Evolutionary conservation across 2,888 invertebrate genomes (phyloP), one percentile per base, ranked within the genome.

Genomic region (Cartodere bifasciata): DNA sequence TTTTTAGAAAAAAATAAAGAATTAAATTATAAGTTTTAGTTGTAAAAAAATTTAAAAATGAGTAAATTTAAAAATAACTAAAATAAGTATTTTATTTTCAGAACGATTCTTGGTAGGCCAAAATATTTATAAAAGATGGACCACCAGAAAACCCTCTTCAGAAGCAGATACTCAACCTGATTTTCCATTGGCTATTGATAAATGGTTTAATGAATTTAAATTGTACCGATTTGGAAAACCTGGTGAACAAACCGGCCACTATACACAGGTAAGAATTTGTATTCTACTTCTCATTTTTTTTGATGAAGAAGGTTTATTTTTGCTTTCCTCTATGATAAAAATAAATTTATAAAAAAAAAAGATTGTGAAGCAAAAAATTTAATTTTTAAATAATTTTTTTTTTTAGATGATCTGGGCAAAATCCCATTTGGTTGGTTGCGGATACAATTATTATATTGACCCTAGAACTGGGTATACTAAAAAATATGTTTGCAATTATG

Each of bases 321-420:
- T n/a, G n/a, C n/a, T n/a, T n/a, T 17, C 20, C 20, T 7, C n/a
- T 17, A 17, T 17, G n/a, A 17, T 17, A 7, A 17, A 17, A n/a
- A 17, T 7, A 17, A 17, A 7, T 11, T 9, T 12, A 37, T 20
- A 21, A 23, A 10, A 16, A 7, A 2, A 17, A 20, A 16, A 34
- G 15, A 25, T 29, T 29, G 13, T 26, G 16, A 32, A 12, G 7
- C 28, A 5, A 11, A 11, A 6, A 24, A 13, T 16, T 21, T 29
- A 25, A 17, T 27, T 34, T 31, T 29, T 32, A 15, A 24, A 24
- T 31, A 12, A 23, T 14, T 35, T 39, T 29, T 23, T 27, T 20
- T 61, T 60, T 12, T 56, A 90, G 84, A 68, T 90, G 60, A 76
- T 88, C 31, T 91, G 90, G 90, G 82, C 83, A 34, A 77, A 82